Conservation (phyloP, 2,888 invertebrate species). For the Stenotaenia linearis region DNA sequence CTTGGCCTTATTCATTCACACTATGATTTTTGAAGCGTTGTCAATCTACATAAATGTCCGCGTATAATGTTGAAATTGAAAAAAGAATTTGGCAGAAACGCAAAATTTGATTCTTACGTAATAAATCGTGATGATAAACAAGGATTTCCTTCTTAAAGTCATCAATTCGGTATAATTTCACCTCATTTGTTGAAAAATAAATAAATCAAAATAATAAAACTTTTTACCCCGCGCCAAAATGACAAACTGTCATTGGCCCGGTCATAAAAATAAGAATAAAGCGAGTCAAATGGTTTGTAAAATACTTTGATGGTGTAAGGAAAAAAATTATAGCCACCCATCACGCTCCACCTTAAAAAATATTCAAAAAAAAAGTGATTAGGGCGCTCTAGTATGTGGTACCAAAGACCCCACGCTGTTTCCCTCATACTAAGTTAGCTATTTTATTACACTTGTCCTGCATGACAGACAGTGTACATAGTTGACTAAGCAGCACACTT, state of each 20-base stretch:
- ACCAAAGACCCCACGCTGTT: not conserved
- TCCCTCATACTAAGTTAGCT: not conserved
- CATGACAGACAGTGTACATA: not conserved
- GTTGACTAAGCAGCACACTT: not conserved
- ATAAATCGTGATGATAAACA: not conserved
- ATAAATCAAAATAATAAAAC: not conserved
- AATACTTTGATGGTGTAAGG: too few relatives aligned
- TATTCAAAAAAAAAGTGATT: not conserved
- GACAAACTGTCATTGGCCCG: not conserved
- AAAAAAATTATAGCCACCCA: not conserved
- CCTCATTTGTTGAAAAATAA: not conserved
- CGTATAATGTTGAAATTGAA: too few relatives aligned
- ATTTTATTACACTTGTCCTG: not conserved
- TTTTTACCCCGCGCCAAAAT: not conserved
- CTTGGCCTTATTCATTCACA: not conserved
- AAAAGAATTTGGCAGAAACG: not conserved
- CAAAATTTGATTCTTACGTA: not conserved
- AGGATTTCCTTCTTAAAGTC: not conserved
- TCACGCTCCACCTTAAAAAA: not conserved
- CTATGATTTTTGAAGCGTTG: not conserved
- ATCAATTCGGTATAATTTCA: not conserved
- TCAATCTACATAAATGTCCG: not conserved
- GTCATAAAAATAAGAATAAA: not conserved
- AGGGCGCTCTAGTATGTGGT: not conserved
- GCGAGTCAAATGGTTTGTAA: not conserved